Percentiles rank a stretch among this genome's conserved stretches.
Conservation (phyloP, 2,888 invertebrate species). For the Balanococcus diminutus region DNA sequence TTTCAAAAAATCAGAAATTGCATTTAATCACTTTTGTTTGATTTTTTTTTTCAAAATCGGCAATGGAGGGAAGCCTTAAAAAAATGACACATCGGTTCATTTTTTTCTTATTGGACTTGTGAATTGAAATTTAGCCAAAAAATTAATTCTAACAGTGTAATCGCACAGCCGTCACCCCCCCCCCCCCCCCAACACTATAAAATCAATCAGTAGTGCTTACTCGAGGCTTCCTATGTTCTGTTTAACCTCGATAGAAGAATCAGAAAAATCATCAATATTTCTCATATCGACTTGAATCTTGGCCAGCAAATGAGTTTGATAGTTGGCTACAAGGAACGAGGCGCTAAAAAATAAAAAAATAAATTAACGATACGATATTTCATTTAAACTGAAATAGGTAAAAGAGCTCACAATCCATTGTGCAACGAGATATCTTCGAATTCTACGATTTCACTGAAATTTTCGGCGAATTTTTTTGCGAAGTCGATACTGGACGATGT, state of each 20-base stretch:
- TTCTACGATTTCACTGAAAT: background rate
- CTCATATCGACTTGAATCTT: background rate
- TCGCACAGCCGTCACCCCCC: no score
- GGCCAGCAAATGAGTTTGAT: background rate
- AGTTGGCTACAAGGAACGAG: background rate
- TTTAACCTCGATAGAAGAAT: background rate
- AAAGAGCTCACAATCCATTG: conserved; percentile 4
- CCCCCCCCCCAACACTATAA: no score
- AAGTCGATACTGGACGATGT: background rate
- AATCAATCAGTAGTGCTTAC: background rate
- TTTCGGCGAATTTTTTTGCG: background rate
- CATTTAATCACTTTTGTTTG: no score
- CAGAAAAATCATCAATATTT: background rate
- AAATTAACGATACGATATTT: background rate
- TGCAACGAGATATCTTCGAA: background rate
- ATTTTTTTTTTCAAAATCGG: no score
- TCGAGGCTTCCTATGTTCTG: conserved; percentile 8
- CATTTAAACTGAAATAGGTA: background rate
- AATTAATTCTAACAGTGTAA: no score
- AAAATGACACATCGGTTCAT: no score
- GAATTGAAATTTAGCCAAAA: no score
- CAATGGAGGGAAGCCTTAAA: no score
- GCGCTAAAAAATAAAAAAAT: conserved; percentile 3
- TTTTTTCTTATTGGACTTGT: no score
- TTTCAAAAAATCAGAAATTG: no score